Evolutionary conservation across 2,888 invertebrate genomes (phyloP).

Genomic region (Drosophila setosimentum): DNA sequence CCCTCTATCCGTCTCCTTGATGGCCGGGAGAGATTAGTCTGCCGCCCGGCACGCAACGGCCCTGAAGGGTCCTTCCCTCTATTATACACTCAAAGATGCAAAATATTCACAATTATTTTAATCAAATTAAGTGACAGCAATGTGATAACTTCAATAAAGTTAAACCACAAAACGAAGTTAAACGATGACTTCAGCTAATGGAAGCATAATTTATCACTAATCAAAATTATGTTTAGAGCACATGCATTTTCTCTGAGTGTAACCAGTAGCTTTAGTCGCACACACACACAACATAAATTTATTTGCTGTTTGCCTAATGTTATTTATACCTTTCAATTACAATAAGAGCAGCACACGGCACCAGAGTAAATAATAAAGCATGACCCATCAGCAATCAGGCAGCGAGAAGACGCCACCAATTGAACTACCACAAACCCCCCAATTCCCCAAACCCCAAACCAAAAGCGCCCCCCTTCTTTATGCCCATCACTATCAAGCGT

Average conservation of each 20-base stretch:
- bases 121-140: not conserved
- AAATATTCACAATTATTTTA: not conserved
- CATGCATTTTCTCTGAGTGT: not conserved
- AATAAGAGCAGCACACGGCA: constrained; percentile 58
- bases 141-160: not conserved
- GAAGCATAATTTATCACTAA: not conserved
- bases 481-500: constrained; percentile 66
- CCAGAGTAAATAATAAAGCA: constrained; percentile 76
- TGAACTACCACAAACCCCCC: constrained; percentile 2
- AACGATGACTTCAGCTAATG: not conserved
- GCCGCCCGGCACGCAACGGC: constrained; percentile 41
- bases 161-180: not conserved
- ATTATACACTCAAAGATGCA: not conserved
- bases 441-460: constrained; percentile 3
- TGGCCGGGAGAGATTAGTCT: constrained; percentile 63
- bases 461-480: constrained; percentile 10
- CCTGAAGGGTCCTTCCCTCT: constrained; percentile 33
- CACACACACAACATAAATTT: constrained; percentile 68
- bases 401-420: constrained; percentile 45
- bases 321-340: constrained; percentile 81
- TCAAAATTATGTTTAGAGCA: not conserved
- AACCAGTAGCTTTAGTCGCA: constrained; percentile 4
- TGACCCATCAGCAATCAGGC: constrained; percentile 80
- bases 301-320: constrained; percentile 81
- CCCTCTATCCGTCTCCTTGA: constrained; percentile 35